Evolutionary conservation across 2,888 invertebrate genomes (phyloP), one percentile per base, ranked within the genome.

Genomic region (Drosophila multiciliata): DNA sequence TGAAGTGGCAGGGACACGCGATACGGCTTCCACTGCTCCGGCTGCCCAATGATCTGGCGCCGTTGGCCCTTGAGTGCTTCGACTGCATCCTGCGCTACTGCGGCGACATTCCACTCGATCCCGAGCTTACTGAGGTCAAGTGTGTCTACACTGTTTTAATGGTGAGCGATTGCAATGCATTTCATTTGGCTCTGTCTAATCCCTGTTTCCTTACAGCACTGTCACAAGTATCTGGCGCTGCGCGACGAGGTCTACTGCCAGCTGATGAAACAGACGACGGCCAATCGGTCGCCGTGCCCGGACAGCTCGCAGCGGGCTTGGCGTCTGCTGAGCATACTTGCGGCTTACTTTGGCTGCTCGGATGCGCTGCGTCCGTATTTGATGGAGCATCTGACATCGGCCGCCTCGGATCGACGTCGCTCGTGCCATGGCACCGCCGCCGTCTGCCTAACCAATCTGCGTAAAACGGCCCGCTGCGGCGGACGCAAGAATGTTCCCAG

Each of bases 201-300:
- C 3, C 35, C 15, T 53, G 12, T 23, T 11, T 29, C 26, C 2
- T 76, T 78, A 20, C 94, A 98, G 98, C 97, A 98, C 90, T 99
- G 99, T 92, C 98, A 99, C 95, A 97, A 98, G 87, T 97, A 97
- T 89, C 96, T 97, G 63, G 96, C 96, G 73, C 94, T 99, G 23
- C 95, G 98, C 11, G 99, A 99, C 93, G 99, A 99, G 93, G 97
- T 99, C 65, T 99, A 99, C 94, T 99, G 99, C 92, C 99, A 99
- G 93, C 94, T 99, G 75, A 98, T 99, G 97, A 99, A 99, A 93
- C 99, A 99, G 94, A 99, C 99, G 15, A 99, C 99, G 9, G 98
- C 97, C 91, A 99, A 99, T 94, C 96, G 98, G 80, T 98, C 98
- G 33, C 95, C 96, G 64, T 96, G 96, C 78, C 95, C 96, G 20